phyloP scores from a whole-genome alignment of 2,888 invertebrate species.

The Leistus spinibarbis region DNA sequence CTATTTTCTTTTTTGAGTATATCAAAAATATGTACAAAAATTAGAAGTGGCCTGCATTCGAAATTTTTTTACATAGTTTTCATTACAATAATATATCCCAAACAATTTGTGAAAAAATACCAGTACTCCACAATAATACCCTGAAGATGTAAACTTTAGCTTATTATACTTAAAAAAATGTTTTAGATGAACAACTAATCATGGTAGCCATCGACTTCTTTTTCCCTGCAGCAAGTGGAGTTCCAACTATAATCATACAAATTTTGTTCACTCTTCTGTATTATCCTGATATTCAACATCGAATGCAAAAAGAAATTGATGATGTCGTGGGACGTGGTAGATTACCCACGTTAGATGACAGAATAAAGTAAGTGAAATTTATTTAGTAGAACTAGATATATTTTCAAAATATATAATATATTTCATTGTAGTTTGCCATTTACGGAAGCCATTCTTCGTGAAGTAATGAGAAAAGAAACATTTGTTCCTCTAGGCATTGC shows the following conservation, averaged over 20 bases:
- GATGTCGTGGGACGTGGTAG: constrained; percentile 65
- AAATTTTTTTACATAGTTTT: no score
- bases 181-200: constrained; percentile 63
- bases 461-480: constrained; percentile 65
- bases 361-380: constrained; percentile 59
- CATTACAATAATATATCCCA: no score
- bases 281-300: constrained; percentile 62
- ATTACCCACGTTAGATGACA: constrained; percentile 64
- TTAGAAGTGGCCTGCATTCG: no score
- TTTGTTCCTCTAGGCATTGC: constrained; percentile 66
- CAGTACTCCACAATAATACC: no score
- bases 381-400: neutral
- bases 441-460: constrained; percentile 68
- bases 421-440: constrained; percentile 62
- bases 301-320: constrained; percentile 67
- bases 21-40: no score
- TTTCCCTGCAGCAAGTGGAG: constrained; percentile 64
- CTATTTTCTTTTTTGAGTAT: no score
- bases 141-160: no score
- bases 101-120: no score
- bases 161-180: no score
- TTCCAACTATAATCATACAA: constrained; percentile 59
- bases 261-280: constrained; percentile 62
- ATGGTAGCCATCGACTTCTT: constrained; percentile 65
- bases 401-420: neutral